phyloP scores from a whole-genome alignment of 1,140 invertebrate species.

The Papilio polytes region DNA sequence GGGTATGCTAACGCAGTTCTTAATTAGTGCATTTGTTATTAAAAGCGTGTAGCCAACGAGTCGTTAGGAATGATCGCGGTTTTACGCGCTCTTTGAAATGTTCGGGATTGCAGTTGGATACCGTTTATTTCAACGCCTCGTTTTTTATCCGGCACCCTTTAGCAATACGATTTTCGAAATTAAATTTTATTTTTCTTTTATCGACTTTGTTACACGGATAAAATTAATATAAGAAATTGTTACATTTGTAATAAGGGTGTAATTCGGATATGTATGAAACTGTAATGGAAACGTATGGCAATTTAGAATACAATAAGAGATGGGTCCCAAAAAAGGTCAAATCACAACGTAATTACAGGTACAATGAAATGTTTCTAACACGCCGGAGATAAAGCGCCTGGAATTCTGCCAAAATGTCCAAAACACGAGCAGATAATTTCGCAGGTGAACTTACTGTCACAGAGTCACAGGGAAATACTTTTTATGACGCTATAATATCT shows the following conservation, averaged over 20 bases:
- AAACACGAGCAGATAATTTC: conserved; percentile 32
- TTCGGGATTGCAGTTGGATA: conserved; percentile 11
- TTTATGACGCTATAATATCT: background rate
- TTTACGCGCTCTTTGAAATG: conserved; percentile 17
- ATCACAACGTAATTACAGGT: conserved; percentile 1
- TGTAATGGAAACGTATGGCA: background rate
- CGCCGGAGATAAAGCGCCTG: conserved; percentile 15
- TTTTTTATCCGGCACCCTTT: background rate
- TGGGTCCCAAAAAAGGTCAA: background rate
- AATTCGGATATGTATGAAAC: background rate
- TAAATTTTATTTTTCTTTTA: background rate
- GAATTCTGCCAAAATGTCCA: conserved; percentile 30
- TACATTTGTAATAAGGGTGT: too few species aligned
- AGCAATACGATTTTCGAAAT: background rate
- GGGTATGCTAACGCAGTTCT: background rate
- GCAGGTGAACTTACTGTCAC: conserved; percentile 15
- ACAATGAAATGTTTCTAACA: conserved; percentile 11
- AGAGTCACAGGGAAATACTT: background rate
- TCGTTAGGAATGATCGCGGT: background rate
- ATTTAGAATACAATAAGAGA: conserved; percentile 3
- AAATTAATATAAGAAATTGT: too few species aligned
- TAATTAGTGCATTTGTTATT: background rate
- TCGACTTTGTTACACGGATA: background rate
- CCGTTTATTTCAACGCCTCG: conserved; percentile 12
- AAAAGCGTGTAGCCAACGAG: background rate